These are phyloP conservation scores for Epinephelus cyanopodus DNA, from an alignment of 2,113 vertebrate species.

Conservation along the genomic window DNA sequence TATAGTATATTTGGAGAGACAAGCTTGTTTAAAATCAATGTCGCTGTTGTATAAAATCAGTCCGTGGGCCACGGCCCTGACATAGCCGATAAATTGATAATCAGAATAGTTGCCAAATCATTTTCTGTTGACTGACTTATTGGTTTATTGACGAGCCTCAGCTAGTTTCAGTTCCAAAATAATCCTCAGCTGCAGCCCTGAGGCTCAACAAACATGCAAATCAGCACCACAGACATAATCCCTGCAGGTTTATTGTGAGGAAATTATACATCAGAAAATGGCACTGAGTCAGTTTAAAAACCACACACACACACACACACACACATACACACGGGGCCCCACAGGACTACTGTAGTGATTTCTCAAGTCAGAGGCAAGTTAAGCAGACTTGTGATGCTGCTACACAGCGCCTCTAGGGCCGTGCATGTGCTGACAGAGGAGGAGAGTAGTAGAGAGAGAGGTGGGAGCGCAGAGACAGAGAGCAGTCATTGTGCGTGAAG, in stretches of 20 bases:
- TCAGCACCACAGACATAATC: not conserved
- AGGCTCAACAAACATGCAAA: not conserved
- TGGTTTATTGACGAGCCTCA: not conserved
- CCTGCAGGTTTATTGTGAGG: not conserved
- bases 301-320: not conserved
- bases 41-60: too few relatives aligned
- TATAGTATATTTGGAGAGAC: too few relatives aligned
- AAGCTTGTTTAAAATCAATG: too few relatives aligned
- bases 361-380: slow-evolving; percentile 13
- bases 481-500: slow-evolving; percentile 34
- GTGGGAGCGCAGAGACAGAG: slow-evolving; percentile 22
- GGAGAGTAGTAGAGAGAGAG: not conserved
- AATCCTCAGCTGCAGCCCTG: not conserved
- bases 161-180: not conserved
- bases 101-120: not conserved
- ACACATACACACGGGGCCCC: not conserved
- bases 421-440: slow-evolving; percentile 5
- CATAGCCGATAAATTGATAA: not conserved
- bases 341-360: slow-evolving; percentile 40
- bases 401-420: slow-evolving; percentile 58
- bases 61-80: not conserved
- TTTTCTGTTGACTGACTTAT: not conserved
- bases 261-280: slow-evolving; percentile 15
- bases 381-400: slow-evolving; percentile 37
- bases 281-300: slow-evolving; percentile 1